Conservation (phyloP, 2,797 vertebrate genomes). For the Hafferia zeledoni region DNA sequence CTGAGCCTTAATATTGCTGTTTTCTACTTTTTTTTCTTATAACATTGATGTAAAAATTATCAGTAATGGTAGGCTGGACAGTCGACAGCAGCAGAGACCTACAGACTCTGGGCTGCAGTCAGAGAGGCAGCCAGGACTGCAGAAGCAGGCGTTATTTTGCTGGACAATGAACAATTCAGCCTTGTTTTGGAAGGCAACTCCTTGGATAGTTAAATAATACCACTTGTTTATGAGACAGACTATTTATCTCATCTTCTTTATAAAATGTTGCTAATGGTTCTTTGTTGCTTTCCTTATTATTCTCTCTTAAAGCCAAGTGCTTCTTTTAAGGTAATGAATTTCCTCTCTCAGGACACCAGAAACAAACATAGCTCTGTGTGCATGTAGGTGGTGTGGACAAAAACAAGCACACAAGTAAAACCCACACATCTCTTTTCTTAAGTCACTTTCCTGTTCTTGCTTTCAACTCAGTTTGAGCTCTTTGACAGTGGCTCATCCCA, state of each 20-base stretch:
- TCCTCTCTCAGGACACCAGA: neutral
- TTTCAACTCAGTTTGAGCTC: neutral
- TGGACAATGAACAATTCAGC: slow-evolving; percentile 40
- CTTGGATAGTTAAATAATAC: slow-evolving; percentile 33
- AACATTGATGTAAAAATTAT: neutral
- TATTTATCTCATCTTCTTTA: slow-evolving; percentile 47
- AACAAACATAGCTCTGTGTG: slow-evolving; percentile 13
- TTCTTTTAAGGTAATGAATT: slow-evolving; percentile 46
- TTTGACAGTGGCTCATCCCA: neutral
- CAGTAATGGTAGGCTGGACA: neutral
- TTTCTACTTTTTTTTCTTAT: neutral
- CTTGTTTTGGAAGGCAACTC: slow-evolving; percentile 46
- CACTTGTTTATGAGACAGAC: slow-evolving; percentile 40
- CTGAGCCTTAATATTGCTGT: neutral
- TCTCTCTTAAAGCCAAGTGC: slow-evolving; percentile 27
- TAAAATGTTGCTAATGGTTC: neutral
- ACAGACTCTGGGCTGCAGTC: neutral
- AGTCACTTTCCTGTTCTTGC: neutral
- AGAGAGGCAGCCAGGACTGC: neutral
- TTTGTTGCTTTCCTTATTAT: slow-evolving; percentile 38
- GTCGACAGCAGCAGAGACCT: neutral
- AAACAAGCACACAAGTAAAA: neutral
- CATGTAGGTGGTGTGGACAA: neutral
- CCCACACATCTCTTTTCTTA: neutral
- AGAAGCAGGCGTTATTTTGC: neutral